A percentile compares a stretch with the other conserved stretches of the same genome.
These are phyloP conservation scores for Cinclus mexicanus DNA, from an alignment of 2,113 vertebrate genomes.

Conservation along the genomic window DNA sequence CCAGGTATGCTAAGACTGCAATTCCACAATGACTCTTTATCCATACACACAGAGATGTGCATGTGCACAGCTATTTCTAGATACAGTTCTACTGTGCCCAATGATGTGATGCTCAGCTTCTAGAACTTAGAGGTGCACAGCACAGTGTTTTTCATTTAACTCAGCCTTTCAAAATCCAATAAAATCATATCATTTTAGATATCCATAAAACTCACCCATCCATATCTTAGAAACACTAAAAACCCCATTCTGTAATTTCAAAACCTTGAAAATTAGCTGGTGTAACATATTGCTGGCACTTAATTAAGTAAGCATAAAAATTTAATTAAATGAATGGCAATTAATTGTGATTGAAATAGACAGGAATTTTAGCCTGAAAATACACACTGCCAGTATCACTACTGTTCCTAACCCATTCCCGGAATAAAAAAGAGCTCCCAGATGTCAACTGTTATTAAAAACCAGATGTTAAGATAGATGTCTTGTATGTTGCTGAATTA, in stretches of 20 bases:
- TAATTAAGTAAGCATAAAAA: slow-evolving; percentile 73
- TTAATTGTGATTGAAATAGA: slow-evolving; percentile 81
- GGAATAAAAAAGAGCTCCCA: slow-evolving; percentile 73
- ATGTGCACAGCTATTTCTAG: background rate
- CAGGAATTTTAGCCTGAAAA: slow-evolving; percentile 73
- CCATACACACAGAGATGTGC: background rate
- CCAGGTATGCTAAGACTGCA: background rate
- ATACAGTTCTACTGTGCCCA: background rate
- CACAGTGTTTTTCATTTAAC: background rate
- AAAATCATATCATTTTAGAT: background rate
- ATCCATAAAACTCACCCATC: background rate
- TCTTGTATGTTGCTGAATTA: slow-evolving; percentile 75
- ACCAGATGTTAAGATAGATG: slow-evolving; percentile 80
- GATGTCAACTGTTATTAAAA: slow-evolving; percentile 82
- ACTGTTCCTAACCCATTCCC: slow-evolving; percentile 65
- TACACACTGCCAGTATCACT: slow-evolving; percentile 75
- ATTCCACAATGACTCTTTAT: background rate
- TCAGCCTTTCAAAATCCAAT: slow-evolving; percentile 12
- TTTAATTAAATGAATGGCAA: slow-evolving; percentile 57
- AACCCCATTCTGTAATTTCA: background rate
- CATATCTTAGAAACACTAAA: background rate
- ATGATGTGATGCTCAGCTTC: background rate
- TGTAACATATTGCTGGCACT: slow-evolving; percentile 45
- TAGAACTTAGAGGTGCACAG: background rate
- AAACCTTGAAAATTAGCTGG: background rate